Conservation (phyloP, 2,113 vertebrate genomes). For the Syngnathoides biaculeatus region DNA sequence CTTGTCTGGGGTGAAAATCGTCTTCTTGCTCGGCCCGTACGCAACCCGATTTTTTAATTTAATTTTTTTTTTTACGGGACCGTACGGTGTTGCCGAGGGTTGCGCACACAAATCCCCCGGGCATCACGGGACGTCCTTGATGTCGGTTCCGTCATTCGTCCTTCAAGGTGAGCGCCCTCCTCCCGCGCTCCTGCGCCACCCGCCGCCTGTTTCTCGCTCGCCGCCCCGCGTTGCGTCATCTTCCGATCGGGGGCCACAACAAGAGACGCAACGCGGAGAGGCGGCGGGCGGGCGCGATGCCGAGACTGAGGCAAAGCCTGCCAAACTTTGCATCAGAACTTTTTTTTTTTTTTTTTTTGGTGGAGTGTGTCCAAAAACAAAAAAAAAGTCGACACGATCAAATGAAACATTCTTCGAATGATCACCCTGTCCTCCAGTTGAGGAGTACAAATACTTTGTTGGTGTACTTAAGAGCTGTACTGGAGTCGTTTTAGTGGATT, state of each 20-base stretch:
- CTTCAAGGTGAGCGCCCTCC: conserved; percentile 61
- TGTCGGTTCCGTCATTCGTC: conserved; percentile 56
- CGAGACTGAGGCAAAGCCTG: conserved; percentile 51
- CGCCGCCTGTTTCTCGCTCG: conserved; percentile 65
- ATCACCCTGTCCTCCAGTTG: no score
- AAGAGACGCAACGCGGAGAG: conserved; percentile 42
- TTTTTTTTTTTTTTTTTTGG: neutral
- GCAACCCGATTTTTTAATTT: neutral
- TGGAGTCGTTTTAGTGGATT: no score
- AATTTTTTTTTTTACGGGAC: conserved; percentile 6
- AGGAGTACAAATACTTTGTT: no score
- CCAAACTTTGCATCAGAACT: conserved; percentile 60
- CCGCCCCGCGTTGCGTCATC: conserved; percentile 69
- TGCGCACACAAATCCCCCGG: conserved; percentile 27
- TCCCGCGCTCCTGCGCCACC: conserved; percentile 54
- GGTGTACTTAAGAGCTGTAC: no score
- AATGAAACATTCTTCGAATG: neutral
- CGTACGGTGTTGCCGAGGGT: conserved; percentile 27
- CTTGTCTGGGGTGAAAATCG: no score
- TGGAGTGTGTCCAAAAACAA: conserved; percentile 29
- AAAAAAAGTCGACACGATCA: neutral
- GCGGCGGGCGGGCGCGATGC: conserved; percentile 41
- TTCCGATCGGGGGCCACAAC: conserved; percentile 69
- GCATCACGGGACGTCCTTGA: conserved; percentile 14
- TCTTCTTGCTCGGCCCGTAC: neutral